These are phyloP conservation scores for Sitobion miscanthi DNA, from an alignment of 1,140 invertebrate genomes.

Conservation along the genomic window DNA sequence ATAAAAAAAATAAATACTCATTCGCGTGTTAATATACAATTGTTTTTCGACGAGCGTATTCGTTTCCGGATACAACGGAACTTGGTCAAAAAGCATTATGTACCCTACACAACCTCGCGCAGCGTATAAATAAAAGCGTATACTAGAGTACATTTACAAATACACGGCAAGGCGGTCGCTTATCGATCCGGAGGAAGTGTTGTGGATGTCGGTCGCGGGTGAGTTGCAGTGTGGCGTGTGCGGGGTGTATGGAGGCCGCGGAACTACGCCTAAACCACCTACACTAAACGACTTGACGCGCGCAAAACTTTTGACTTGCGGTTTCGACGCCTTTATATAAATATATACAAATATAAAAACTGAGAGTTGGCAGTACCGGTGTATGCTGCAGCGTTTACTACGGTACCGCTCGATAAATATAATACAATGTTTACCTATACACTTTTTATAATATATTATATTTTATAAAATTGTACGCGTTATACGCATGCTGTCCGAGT, in stretches of 20 bases:
- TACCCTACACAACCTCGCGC: neutral
- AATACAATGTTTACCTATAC: neutral
- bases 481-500: neutral
- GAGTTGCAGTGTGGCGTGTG: neutral
- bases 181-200: conserved; percentile 20
- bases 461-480: neutral
- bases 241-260: neutral
- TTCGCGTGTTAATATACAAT: neutral
- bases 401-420: neutral
- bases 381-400: neutral
- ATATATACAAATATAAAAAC: neutral
- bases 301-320: conserved; percentile 43
- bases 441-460: no score
- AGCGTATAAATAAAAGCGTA: neutral
- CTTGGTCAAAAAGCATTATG: neutral
- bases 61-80: neutral
- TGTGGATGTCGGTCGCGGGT: neutral
- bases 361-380: neutral
- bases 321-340: conserved; percentile 22
- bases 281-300: neutral
- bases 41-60: neutral
- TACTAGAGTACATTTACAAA: neutral
- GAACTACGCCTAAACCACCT: conserved; percentile 3
- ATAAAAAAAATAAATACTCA: neutral
- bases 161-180: neutral